Percentiles rank a stretch among this genome's conserved stretches.
Conservation (phyloP, 64 coral and sea anemone species). For the Platygyra sinensis region DNA sequence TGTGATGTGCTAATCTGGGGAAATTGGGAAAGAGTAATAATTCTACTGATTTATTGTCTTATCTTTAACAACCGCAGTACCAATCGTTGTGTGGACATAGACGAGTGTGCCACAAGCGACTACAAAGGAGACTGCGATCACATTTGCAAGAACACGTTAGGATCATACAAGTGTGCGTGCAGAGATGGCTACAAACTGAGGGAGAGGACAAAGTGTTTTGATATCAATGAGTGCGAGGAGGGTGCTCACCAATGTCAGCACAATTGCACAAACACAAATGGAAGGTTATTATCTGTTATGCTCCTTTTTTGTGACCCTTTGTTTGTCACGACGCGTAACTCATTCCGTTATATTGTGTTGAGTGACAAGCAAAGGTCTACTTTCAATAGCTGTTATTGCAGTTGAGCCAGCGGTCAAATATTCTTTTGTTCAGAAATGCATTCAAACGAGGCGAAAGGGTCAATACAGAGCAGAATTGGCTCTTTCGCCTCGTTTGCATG, state of each 20-base stretch:
- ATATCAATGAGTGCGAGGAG: conserved; percentile 70
- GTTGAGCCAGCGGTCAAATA: too few species aligned
- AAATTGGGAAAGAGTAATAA: not conserved
- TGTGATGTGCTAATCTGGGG: too few species aligned
- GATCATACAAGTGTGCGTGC: conserved; percentile 73
- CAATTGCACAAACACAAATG: conserved; percentile 75
- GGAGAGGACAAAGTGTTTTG: conserved; percentile 36
- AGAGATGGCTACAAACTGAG: conserved; percentile 58
- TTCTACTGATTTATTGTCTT: not conserved
- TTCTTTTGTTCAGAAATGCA: too few species aligned
- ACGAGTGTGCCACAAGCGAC: conserved; percentile 69
- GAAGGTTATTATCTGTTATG: conserved; percentile 53
- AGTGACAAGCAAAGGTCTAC: too few species aligned
- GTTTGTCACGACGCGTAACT: not conserved
- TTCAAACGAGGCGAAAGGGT: too few species aligned
- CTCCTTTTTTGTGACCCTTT: not conserved
- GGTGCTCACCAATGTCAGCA: conserved; percentile 59
- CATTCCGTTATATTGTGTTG: too few species aligned
- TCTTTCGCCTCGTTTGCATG: too few species aligned
- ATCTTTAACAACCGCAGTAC: conserved; percentile 6
- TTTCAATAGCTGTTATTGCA: too few species aligned
- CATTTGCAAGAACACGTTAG: conserved; percentile 65
- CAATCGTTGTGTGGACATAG: conserved; percentile 60
- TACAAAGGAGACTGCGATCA: conserved; percentile 76
- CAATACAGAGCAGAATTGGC: too few species aligned